These are phyloP conservation scores for Paramisgurnus dabryanus DNA, from an alignment of 2,113 vertebrate genomes.

Conservation along the genomic window DNA sequence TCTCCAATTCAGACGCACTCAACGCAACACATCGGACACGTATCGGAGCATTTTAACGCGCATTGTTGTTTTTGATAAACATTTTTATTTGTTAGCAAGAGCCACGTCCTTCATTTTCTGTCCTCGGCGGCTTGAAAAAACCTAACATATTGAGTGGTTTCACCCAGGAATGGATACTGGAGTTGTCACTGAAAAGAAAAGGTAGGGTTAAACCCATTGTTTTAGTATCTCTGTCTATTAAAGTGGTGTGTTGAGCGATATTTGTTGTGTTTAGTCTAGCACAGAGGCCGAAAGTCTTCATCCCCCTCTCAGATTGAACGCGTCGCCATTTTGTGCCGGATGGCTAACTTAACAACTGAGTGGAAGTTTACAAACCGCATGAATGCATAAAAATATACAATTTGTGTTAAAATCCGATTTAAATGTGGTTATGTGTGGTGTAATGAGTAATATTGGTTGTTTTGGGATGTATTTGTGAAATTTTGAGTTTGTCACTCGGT, in stretches of 20 bases:
- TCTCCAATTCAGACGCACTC: not conserved
- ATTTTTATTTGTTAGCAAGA: constrained; percentile 36
- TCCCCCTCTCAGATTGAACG: constrained; percentile 4
- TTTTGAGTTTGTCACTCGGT: not conserved
- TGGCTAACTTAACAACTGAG: not conserved
- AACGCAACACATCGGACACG: not conserved
- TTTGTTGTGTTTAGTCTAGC: not conserved
- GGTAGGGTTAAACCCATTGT: constrained; percentile 61
- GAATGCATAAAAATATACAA: not conserved
- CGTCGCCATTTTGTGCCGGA: constrained; percentile 54
- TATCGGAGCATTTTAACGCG: not conserved
- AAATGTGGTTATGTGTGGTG: not conserved
- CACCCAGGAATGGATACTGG: constrained; percentile 77
- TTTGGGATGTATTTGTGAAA: not conserved
- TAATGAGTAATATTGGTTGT: not conserved
- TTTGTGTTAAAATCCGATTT: not conserved
- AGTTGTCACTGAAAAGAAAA: constrained; percentile 81
- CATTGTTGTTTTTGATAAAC: not conserved
- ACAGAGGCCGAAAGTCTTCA: not conserved
- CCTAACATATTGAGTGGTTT: constrained; percentile 54
- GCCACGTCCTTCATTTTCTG: constrained; percentile 52
- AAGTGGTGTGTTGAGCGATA: not conserved
- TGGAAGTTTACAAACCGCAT: not conserved
- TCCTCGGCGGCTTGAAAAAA: constrained; percentile 45
- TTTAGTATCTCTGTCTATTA: not conserved